Base-by-base conservation (phyloP, 2,797 vertebrate species). In the Ara ararauna region DNA sequence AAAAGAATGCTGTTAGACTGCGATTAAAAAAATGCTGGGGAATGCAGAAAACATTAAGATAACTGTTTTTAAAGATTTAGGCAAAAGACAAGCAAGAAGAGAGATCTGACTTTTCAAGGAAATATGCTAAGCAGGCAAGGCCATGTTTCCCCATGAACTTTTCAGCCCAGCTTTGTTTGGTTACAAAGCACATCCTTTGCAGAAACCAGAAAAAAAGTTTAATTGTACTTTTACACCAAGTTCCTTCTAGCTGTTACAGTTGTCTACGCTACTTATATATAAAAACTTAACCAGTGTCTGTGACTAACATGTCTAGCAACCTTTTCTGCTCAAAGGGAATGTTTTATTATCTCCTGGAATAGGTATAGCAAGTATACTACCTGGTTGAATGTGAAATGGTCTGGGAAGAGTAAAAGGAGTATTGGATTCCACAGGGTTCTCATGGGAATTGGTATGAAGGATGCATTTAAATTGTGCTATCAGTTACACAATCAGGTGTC, bases 11-110 rank as follows among this genome's bases (percentile, higher is more conserved):
- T 47, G 17, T 56, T 81, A 81, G 34, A 24, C 15, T 78, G 66
- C 44, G 47, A 70, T 82, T 64, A 92, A 89, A 90, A 94, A 91
- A 90, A 65, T 75, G 30, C 58, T 51, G 89, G 53, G 68, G 82
- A 95, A 93, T 68, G 54, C 32, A 38, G 48, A 81, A 30, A 86
- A 71, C 82, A 44, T 90, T 78, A 80, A 75, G 48, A 86, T 24
- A 86, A 84, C 68, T 81, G 64, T 82, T 82, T 86, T 66, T 17
- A n/a, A 81, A 95, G 71, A 54, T 27, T 58, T 76, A 84, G 48
- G 42, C 42, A 48, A 80, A 88, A 94, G 62, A 54, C 18, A 74
- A 81, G 29, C 10, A 79, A 78, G 56, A 91, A 72, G 23, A 65
- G 50, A 90, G 27, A 73, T 79, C 54, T 86, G 54, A 75, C 36